phyloP scores from a whole-genome alignment of 2,113 vertebrate species.

The Psilopsiagon aymara region DNA sequence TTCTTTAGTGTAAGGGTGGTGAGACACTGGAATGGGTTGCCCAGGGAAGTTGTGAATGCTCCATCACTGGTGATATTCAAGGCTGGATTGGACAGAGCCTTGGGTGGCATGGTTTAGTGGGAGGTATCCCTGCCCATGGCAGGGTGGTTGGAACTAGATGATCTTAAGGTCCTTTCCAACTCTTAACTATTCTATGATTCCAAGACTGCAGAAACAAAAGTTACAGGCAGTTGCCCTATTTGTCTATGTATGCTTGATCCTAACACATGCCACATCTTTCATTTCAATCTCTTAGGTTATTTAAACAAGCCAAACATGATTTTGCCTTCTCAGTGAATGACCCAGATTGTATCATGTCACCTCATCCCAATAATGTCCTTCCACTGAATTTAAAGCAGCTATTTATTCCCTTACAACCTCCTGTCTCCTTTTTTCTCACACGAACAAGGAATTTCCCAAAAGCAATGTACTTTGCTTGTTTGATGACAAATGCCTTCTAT shows the following conservation, averaged over 20 bases:
- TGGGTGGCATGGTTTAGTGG: no score
- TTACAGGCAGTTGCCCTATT: background rate
- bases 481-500: constrained; percentile 22
- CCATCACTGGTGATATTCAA: no score
- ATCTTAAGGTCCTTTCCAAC: no score
- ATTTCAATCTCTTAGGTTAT: background rate
- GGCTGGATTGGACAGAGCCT: no score
- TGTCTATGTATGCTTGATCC: background rate
- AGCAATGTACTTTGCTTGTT: background rate
- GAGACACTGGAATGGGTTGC: no score
- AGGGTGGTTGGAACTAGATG: no score
- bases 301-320: background rate
- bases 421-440: background rate
- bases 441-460: background rate
- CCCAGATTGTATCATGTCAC: background rate
- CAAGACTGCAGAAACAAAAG: background rate
- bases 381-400: background rate
- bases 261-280: background rate
- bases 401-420: background rate
- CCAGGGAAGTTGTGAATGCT: no score
- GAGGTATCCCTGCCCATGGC: no score
- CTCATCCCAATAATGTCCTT: background rate
- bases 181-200: no score
- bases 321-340: background rate
- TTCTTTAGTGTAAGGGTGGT: no score